A percentile compares a stretch with the other conserved stretches of the same genome.
Evolutionary conservation across 2,113 vertebrate genomes (phyloP).

Genomic region (Ibidorhyncha struthersii): DNA sequence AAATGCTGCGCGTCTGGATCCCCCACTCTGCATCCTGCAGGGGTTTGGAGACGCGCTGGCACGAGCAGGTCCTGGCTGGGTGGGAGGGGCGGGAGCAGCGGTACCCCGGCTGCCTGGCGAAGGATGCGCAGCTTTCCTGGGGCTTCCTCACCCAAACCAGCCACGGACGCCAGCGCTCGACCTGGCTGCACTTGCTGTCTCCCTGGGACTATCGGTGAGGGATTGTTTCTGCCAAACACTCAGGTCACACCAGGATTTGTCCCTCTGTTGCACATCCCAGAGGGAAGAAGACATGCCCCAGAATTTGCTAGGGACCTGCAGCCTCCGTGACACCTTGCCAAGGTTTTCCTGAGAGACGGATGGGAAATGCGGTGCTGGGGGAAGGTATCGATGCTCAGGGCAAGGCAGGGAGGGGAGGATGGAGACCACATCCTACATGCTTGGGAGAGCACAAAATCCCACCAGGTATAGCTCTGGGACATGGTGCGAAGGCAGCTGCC

Average conservation of each 20-base stretch:
- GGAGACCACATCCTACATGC: neutral
- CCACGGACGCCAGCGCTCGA: neutral
- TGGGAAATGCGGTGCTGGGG: neutral
- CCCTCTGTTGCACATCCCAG: neutral
- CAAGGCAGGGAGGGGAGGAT: neutral
- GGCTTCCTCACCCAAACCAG: neutral
- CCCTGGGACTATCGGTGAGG: neutral
- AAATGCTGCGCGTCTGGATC: neutral
- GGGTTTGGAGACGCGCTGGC: neutral
- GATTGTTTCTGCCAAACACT: neutral
- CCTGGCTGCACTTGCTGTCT: neutral
- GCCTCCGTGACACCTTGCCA: neutral
- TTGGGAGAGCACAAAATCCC: neutral
- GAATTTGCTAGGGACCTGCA: neutral
- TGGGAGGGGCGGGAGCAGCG: neutral
- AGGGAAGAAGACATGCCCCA: neutral
- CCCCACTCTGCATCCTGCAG: neutral
- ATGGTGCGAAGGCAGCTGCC: neutral
- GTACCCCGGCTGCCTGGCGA: neutral
- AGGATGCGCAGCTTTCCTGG: neutral
- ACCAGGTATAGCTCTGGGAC: neutral
- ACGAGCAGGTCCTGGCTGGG: neutral
- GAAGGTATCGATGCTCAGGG: neutral
- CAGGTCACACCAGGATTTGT: neutral
- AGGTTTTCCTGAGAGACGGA: neutral